phyloP scores from a whole-genome alignment of 2,888 invertebrate genomes.

The Platynereis dumerilii region DNA sequence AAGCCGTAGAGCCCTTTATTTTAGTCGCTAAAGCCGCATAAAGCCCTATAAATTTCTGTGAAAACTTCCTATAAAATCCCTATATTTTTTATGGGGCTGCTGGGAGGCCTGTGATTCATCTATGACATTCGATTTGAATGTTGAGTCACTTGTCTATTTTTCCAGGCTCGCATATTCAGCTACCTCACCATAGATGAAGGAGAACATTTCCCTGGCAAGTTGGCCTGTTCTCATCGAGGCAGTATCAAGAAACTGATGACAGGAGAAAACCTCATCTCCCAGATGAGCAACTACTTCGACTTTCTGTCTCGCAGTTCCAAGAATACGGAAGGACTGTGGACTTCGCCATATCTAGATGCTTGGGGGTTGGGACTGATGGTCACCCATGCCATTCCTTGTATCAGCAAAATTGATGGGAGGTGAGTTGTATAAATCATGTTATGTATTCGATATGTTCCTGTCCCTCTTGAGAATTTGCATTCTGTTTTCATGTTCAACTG shows the following conservation, averaged over 20 bases:
- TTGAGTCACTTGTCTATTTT: not conserved
- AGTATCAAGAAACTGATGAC: constrained; percentile 58
- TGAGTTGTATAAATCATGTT: constrained; percentile 37
- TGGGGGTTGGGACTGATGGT: constrained; percentile 64
- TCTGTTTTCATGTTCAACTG: not conserved
- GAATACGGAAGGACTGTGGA: constrained; percentile 61
- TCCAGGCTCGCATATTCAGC: constrained; percentile 61
- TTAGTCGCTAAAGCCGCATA: too few species aligned
- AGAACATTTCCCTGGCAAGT: constrained; percentile 61
- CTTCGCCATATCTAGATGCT: constrained; percentile 63
- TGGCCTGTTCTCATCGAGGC: constrained; percentile 59
- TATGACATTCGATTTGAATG: too few species aligned
- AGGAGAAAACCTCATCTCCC: constrained; percentile 63
- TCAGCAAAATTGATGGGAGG: constrained; percentile 56
- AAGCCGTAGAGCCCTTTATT: too few species aligned
- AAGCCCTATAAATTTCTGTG: too few species aligned
- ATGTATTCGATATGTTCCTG: not conserved
- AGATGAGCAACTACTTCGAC: constrained; percentile 64
- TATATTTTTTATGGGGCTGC: too few species aligned
- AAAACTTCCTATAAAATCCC: too few species aligned
- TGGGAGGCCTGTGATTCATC: too few species aligned
- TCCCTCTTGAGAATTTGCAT: not conserved
- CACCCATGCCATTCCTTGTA: constrained; percentile 62
- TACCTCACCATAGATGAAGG: constrained; percentile 63
- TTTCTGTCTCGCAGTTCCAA: constrained; percentile 60